Evolutionary conservation across 1,140 invertebrate species (phyloP).

Genomic region (Phymorhynchus buccinoides): DNA sequence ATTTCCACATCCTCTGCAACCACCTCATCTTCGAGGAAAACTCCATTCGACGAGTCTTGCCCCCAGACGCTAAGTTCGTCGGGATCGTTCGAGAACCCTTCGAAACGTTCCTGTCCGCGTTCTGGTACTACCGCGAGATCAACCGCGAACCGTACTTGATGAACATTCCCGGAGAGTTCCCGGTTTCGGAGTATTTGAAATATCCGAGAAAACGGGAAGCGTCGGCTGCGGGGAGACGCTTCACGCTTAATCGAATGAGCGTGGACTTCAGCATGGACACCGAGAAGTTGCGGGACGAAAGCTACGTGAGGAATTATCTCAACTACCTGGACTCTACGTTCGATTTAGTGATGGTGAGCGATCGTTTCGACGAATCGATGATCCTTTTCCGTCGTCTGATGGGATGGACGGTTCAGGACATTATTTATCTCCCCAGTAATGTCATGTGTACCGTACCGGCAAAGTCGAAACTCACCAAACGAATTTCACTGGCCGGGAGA

Average conservation of each 20-base stretch:
- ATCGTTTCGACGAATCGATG: constrained; percentile 60
- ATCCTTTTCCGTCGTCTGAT: constrained; percentile 55
- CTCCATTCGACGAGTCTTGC: constrained; percentile 39
- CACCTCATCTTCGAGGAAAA: constrained; percentile 58
- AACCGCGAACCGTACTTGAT: constrained; percentile 39
- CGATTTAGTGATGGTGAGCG: constrained; percentile 56
- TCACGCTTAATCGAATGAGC: constrained; percentile 60
- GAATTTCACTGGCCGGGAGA: constrained; percentile 10
- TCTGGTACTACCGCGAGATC: constrained; percentile 44
- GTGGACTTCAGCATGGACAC: constrained; percentile 56
- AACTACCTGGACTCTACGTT: constrained; percentile 53
- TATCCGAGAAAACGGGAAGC: constrained; percentile 39
- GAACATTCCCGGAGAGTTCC: constrained; percentile 44
- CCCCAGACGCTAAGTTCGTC: constrained; percentile 56
- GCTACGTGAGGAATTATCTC: constrained; percentile 40
- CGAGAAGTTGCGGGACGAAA: constrained; percentile 20
- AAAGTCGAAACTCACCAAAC: not conserved
- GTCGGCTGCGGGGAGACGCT: constrained; percentile 33
- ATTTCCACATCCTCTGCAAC: constrained; percentile 59
- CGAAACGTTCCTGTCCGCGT: constrained; percentile 58
- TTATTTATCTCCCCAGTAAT: constrained; percentile 48
- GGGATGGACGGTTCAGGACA: constrained; percentile 58
- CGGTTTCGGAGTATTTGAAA: constrained; percentile 48
- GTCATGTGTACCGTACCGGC: not conserved
- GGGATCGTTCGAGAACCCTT: constrained; percentile 60